Evolutionary conservation across 1,140 invertebrate species (phyloP).

Genomic region (Aphidius ervi): DNA sequence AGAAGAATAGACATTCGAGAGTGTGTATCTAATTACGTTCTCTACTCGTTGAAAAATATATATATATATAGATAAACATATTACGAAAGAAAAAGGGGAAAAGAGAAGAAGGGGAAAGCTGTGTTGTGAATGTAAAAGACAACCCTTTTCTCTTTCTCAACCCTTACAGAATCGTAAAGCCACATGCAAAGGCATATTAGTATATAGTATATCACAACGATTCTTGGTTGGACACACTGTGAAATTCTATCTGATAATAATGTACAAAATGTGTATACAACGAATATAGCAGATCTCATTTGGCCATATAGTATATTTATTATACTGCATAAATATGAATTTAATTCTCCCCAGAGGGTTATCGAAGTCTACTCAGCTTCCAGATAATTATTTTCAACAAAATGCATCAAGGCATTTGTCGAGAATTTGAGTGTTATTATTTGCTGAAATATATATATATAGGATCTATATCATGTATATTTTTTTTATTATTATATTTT

Average conservation of each 20-base stretch:
- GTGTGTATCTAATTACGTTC: constrained; percentile 13
- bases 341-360: too few relatives aligned
- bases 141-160: constrained; percentile 4
- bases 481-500: not conserved
- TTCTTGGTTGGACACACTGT: constrained; percentile 28
- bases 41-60: constrained; percentile 13
- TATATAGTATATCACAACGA: too few relatives aligned
- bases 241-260: constrained; percentile 25
- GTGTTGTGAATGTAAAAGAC: constrained; percentile 9
- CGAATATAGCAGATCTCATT: not conserved
- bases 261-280: constrained; percentile 2
- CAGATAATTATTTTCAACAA: too few relatives aligned
- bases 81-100: not conserved
- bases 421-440: too few relatives aligned
- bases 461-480: too few relatives aligned
- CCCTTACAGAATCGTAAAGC: constrained; percentile 8
- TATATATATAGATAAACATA: constrained; percentile 3
- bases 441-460: too few relatives aligned
- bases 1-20: constrained; percentile 3
- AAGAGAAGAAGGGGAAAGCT: not conserved
- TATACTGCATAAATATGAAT: too few relatives aligned
- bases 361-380: too few relatives aligned
- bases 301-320: too few relatives aligned
- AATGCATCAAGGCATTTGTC: too few relatives aligned
- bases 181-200: not conserved